Base-by-base conservation (phyloP, 2,888 invertebrate genomes). In the Limenitis camilla region DNA sequence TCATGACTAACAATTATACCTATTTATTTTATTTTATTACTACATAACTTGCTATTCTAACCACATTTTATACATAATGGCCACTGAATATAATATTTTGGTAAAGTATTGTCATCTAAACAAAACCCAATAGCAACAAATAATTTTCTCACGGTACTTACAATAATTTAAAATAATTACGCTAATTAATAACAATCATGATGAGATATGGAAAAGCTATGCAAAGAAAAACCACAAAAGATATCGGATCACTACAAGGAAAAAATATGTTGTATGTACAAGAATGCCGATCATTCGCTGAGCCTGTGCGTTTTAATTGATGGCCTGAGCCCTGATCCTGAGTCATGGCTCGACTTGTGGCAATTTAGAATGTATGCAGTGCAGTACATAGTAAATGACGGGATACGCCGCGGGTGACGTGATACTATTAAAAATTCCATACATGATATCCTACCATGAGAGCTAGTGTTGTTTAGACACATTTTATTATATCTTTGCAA, bases 331-430 rank as follows among this genome's bases (percentile, higher is more conserved):
- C 71, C 74, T 61, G 58, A 30, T 11, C 33, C 31, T 68, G 71
- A 72, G 59, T 76, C 71, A 75, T 61, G 58, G 36, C 29, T 40
- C 31, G 53, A 59, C 56, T 45, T 29, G 45, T 36, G 45, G 45
- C 45, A 45, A 45, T 36, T 45, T 9, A 45, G 45, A 36, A 45
- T 36, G 35, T 45, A 44, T 45, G 45, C 36, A 29, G 35, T 45
- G 11, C 41, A 45, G 47, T 44, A 49, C 38, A 38, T 43, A 35
- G 51, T 47, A 44, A 51, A 45, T 42, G 56, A 49, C 65, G 71
- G 74, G 71, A 70, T 68, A 65, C 66, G 71, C 67, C 68, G 59
- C 63, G 66, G 68, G 53, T 71, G 74, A 71, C 69, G 71, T 67
- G 64, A 56, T 55, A 52, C 52, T 55, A 60, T 66, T 71, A 71